phyloP scores from a whole-genome alignment of 2,113 vertebrate species.

The Henicopernis longicauda region DNA sequence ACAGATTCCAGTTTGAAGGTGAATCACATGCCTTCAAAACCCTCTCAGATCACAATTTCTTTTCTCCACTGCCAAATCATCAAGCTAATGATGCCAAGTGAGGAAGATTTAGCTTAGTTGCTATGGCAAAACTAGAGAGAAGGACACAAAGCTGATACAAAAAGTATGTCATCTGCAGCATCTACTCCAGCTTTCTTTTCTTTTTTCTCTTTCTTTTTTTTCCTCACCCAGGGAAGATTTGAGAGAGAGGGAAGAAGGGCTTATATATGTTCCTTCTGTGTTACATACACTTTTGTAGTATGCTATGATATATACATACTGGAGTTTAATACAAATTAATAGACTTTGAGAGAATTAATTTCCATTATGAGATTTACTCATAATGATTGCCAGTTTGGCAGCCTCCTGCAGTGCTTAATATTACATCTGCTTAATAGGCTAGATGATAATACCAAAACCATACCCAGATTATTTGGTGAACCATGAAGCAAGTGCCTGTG shows the following conservation, averaged over 20 bases:
- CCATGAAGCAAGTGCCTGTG: not conserved
- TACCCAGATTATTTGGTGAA: slow-evolving; percentile 17
- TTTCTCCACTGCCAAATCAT: not conserved
- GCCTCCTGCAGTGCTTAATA: not conserved
- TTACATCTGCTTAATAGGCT: slow-evolving; percentile 32
- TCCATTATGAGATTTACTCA: not conserved
- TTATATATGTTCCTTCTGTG: not conserved
- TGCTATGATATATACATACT: not conserved
- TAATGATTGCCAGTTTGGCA: slow-evolving; percentile 34
- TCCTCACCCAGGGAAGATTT: not conserved
- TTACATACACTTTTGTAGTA: not conserved
- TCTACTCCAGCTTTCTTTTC: not conserved
- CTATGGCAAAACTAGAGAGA: slow-evolving; percentile 34
- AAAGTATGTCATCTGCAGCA: not conserved
- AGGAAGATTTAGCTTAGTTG: slow-evolving; percentile 13
- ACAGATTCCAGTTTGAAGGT: not conserved
- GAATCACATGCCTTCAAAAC: not conserved
- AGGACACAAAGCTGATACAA: not conserved
- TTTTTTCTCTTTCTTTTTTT: not conserved
- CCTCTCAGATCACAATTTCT: not conserved
- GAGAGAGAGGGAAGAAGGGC: not conserved
- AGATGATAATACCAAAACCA: not conserved
- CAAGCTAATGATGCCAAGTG: not conserved
- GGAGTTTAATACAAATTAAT: slow-evolving; percentile 37
- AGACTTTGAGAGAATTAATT: slow-evolving; percentile 24